Percentiles rank a stretch among this genome's conserved stretches.
phyloP scores from a whole-genome alignment of 2,113 vertebrate species.

The Galemys pyrenaicus region DNA sequence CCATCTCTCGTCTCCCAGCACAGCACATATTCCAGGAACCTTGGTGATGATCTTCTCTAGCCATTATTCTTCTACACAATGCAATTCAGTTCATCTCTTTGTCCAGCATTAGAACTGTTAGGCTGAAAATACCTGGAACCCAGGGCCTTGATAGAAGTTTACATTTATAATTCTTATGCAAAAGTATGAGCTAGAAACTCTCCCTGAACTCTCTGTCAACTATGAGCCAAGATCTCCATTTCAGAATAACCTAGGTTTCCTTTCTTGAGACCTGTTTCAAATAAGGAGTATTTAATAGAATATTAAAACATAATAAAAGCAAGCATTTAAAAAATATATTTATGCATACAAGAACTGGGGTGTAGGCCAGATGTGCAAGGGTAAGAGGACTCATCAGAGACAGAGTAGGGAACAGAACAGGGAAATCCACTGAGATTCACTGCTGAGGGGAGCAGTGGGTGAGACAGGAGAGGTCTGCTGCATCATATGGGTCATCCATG shows the following conservation, averaged over 20 bases:
- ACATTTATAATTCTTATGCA: slow-evolving; percentile 18
- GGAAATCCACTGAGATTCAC: too few relatives aligned
- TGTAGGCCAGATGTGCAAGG: too few relatives aligned
- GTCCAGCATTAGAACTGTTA: neutral
- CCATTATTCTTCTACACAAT: neutral
- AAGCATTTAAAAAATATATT: neutral
- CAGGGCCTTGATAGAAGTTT: neutral
- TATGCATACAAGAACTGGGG: too few relatives aligned
- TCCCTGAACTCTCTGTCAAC: neutral
- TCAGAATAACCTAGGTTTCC: neutral
- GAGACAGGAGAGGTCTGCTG: too few relatives aligned
- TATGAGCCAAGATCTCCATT: neutral
- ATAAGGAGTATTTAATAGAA: neutral
- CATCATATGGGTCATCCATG: too few relatives aligned
- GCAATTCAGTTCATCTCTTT: neutral
- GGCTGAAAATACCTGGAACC: neutral
- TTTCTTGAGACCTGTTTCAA: slow-evolving; percentile 21
- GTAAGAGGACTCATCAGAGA: too few relatives aligned
- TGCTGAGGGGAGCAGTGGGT: too few relatives aligned
- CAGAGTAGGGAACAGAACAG: too few relatives aligned
- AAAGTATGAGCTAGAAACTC: neutral
- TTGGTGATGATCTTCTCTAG: too few relatives aligned
- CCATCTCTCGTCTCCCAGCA: too few relatives aligned
- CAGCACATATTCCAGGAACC: too few relatives aligned
- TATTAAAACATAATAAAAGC: slow-evolving; percentile 6